Base-by-base conservation (phyloP, 2,797 vertebrate species). In the Crenichthys baileyi region DNA sequence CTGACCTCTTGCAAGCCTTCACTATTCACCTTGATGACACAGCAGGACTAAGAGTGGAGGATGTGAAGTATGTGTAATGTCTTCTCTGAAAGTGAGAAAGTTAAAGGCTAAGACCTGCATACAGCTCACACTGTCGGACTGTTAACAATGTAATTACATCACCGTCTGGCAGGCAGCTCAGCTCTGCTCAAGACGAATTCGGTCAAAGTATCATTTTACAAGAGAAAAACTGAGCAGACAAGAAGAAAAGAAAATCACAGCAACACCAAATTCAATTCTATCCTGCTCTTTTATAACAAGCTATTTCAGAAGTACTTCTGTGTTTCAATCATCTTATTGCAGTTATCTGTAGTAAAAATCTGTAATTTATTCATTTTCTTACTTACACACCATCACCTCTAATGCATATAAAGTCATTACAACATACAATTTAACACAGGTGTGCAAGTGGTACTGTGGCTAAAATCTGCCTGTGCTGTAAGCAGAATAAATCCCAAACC, bases 121-220 rank as follows among this genome's bases (percentile, higher is more conserved):
- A 77, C 39, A 71, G 73, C 86, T 89, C 83, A 60, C 83, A 18
- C 60, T 84, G 82, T 41, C 87, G 86, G 83, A 88, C 83, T 87
- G 91, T 88, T 91, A 92, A 90, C 92, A 89, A 70, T 88, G 83
- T 84, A 89, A 91, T 91, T 89, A 85, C 91, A 90, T 92, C 84
- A 86, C 70, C 71, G 82, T 81, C 86, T 92, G 88, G 88, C 89
- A 85, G 85, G 75, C 75, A 26, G 85, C 88, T 85, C 82, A 56
- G 88, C 75, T 29, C 78, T 72, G 73, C 82, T 83, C 80, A 63
- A 70, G 77, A 75, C 56, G 71, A 65, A 79, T 79, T 24, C 13
- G 74, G 77, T 84, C 76, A 70, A 79, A 88, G 83, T 72, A 39
- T 77, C 79, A 63, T 75, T 82, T 79, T 70, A 80, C 76, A 83